Evolutionary conservation across 2,888 invertebrate species (phyloP).

Genomic region (Cephus rjabovi): DNA sequence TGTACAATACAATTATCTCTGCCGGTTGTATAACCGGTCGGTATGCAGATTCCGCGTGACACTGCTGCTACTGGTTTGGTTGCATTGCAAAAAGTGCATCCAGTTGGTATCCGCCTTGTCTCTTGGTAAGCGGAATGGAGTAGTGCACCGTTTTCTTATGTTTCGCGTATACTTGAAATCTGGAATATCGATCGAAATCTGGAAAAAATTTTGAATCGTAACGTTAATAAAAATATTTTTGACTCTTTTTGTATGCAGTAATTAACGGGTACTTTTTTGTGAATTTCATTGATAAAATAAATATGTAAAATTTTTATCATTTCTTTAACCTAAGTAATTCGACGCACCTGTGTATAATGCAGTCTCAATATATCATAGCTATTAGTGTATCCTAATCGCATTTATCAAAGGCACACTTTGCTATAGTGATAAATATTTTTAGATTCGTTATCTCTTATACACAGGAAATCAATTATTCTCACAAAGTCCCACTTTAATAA

Average conservation of each 20-base stretch:
- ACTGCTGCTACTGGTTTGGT: not conserved
- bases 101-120: not conserved
- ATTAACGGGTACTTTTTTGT: too few species aligned
- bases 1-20: slow-evolving; percentile 49
- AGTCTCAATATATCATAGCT: too few species aligned
- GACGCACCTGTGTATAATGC: too few species aligned
- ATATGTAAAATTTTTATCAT: too few species aligned
- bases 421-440: too few species aligned
- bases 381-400: too few species aligned
- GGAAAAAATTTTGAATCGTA: not conserved
- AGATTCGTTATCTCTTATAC: too few species aligned
- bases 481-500: not conserved
- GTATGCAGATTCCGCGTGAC: slow-evolving; percentile 15
- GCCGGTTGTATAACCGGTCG: slow-evolving; percentile 36
- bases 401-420: too few species aligned
- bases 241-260: not conserved
- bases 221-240: not conserved
- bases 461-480: too few species aligned
- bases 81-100: not conserved
- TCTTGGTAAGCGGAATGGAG: not conserved
- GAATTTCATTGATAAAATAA: too few species aligned
- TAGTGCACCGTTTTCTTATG: not conserved
- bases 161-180: not conserved
- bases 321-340: too few species aligned
- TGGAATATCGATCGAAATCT: not conserved